Evolutionary conservation across 1,140 invertebrate genomes (phyloP), one percentile per base, ranked within the genome.

Genomic region (Episyrphus balteatus): DNA sequence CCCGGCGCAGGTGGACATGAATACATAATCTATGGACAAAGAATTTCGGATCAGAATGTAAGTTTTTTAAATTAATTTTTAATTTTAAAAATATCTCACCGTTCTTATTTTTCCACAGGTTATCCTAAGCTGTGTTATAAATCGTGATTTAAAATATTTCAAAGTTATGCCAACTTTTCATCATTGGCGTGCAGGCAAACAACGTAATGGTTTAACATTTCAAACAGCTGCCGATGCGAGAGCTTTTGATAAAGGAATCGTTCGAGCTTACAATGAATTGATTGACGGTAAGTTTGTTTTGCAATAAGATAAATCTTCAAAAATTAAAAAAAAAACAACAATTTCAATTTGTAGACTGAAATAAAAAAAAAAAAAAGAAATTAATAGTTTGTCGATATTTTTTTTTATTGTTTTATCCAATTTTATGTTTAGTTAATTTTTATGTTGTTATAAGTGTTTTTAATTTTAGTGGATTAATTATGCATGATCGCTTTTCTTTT

Each of bases 101-200:
- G 38, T 39, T 8, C 11, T 58, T 15, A 45, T 51, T 54, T 51
- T 44, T 51, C 19, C 46, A 31, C 45, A 96, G 91, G 82, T 91
- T 61, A 89, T 96, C 48, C 77, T 97, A 51, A 90, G 88, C 71
- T 97, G 92, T 75, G 85, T 84, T 30, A 89, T 97, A 61, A 93
- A 92, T 71, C 89, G 90, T 70, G 92, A 96, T 71, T 92, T 97
- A 70, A 84, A 92, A 66, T 97, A 97, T 75, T 92, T 93, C 73
- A 92, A 92, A 78, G 92, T 95, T 55, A 96, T 94, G 87, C 92
- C 93, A 34, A 95, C 92, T 41, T 97, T 96, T 79, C 91, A 95
- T 75, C 92, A 97, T 70, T 97, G 92, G 93, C 84, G 85, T 58
- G 94, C 89, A 15, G 91, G 90, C 42, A 89, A 93, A 67, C 92